These are phyloP conservation scores for Notothenia coriiceps DNA, from an alignment of 2,113 vertebrate species.

Conservation along the genomic window DNA sequence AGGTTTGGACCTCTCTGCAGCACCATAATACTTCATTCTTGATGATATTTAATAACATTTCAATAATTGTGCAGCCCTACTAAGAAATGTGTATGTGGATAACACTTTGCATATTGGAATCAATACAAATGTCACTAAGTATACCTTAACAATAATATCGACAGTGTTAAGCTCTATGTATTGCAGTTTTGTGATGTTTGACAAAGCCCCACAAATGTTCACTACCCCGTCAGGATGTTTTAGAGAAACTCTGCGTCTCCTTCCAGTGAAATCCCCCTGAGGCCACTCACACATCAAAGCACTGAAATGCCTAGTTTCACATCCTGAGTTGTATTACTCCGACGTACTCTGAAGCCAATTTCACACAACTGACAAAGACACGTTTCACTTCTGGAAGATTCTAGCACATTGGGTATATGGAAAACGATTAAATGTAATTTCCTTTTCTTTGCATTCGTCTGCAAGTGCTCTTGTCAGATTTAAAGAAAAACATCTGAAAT, in stretches of 20 bases:
- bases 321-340: constrained; percentile 48
- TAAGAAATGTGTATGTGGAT: neutral
- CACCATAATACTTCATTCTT: too few species aligned
- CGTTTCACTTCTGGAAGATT: constrained; percentile 15
- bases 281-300: constrained; percentile 72
- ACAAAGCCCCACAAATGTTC: constrained; percentile 49
- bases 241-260: constrained; percentile 64
- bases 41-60: too few species aligned
- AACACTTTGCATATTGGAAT: neutral
- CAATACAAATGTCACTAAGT: neutral
- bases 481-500: constrained; percentile 22
- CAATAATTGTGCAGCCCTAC: neutral
- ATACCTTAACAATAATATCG: constrained; percentile 15
- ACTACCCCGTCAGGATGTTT: constrained; percentile 55
- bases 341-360: constrained; percentile 50
- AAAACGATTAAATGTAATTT: neutral
- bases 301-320: constrained; percentile 53
- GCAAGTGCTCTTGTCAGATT: neutral
- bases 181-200: constrained; percentile 28
- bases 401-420: neutral
- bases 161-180: neutral
- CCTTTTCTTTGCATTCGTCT: constrained; percentile 5
- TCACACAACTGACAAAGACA: constrained; percentile 51
- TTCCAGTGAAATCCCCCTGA: constrained; percentile 58
- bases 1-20: too few species aligned